These are phyloP conservation scores for Tipula unca DNA, from an alignment of 2,888 invertebrate genomes.

Conservation along the genomic window DNA sequence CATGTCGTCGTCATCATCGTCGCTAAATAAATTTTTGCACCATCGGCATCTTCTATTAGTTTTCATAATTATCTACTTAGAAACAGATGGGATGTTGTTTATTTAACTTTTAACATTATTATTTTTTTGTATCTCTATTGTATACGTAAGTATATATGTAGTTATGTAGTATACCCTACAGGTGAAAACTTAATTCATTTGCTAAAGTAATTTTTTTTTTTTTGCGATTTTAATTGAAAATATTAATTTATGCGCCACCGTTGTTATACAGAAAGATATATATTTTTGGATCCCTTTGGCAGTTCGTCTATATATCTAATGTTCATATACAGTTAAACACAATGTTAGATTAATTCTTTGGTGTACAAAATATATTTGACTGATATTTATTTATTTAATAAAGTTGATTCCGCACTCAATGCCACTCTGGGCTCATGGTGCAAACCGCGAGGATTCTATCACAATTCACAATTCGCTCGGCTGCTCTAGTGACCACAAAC, in stretches of 20 bases:
- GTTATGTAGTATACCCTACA: background rate
- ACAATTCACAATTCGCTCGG: no score
- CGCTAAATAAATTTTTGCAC: background rate
- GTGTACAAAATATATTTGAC: no score
- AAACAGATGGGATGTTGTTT: background rate
- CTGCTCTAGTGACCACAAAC: no score
- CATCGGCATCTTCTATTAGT: background rate
- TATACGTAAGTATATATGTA: no score
- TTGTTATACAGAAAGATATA: background rate
- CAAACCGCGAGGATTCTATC: no score
- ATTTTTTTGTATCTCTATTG: background rate
- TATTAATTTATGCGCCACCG: background rate
- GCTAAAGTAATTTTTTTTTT: background rate
- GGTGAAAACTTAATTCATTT: background rate
- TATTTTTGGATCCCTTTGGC: background rate
- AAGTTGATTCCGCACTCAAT: no score
- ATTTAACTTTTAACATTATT: background rate
- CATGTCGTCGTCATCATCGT: background rate
- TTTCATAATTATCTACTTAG: constrained; percentile 1
- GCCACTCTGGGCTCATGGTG: no score
- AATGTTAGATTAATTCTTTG: background rate
- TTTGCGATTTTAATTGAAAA: background rate
- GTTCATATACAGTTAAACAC: background rate
- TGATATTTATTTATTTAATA: no score
- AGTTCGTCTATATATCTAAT: background rate